Conservation (phyloP, 2,113 vertebrate species). For the Leucopsar rothschildi region DNA sequence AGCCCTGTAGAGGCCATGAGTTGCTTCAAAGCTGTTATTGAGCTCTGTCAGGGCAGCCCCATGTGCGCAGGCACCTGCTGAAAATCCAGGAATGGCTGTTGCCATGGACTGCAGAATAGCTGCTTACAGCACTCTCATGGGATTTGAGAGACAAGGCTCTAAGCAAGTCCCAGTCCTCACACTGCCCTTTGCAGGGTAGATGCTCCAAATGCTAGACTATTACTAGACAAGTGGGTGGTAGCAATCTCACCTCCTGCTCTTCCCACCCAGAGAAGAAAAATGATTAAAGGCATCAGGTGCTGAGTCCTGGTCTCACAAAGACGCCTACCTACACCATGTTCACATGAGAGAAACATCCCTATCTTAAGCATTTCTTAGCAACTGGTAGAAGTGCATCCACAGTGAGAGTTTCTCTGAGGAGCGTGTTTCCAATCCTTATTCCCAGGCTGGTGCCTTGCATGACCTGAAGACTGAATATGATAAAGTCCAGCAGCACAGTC, state of each 20-base stretch:
- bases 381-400: neutral
- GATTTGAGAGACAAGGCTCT: neutral
- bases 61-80: rapidly evolving
- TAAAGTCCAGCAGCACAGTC: neutral
- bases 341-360: neutral
- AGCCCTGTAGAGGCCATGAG: no score
- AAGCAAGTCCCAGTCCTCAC: neutral
- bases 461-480: neutral
- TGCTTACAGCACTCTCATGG: neutral
- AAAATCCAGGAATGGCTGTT: neutral
- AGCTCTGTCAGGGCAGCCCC: neutral
- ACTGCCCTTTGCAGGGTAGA: neutral
- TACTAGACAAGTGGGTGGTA: conserved; percentile 13
- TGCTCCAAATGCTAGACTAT: neutral
- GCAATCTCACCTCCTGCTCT: neutral
- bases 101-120: neutral
- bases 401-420: neutral
- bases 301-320: neutral
- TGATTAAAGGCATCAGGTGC: neutral
- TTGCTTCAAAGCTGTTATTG: neutral
- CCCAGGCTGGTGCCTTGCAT: rapidly evolving
- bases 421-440: neutral
- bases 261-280: neutral
- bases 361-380: neutral
- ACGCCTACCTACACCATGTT: neutral